Percentiles rank a stretch among this genome's conserved stretches.
These are phyloP conservation scores for Saxicola maurus DNA, from an alignment of 2,797 vertebrate species.

Conservation along the genomic window DNA sequence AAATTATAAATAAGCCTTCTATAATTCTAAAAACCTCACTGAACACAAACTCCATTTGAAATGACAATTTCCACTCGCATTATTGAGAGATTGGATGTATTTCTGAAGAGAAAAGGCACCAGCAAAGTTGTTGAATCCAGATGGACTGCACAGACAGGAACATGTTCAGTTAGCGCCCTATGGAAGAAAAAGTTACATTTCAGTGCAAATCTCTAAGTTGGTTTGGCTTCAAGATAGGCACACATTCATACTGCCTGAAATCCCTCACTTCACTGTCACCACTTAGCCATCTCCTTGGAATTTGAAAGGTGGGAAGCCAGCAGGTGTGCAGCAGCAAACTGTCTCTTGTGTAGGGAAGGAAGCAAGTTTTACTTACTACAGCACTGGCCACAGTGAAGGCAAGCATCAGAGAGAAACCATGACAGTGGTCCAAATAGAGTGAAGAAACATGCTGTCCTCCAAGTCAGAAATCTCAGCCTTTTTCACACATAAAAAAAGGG, in stretches of 20 bases:
- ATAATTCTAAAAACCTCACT: conserved; percentile 36
- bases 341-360: background rate
- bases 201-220: background rate
- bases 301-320: background rate
- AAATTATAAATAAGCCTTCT: conserved; percentile 30
- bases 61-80: conserved; percentile 61
- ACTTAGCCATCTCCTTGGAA: background rate
- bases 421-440: background rate
- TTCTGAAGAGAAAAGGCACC: conserved; percentile 26
- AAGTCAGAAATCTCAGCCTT: background rate
- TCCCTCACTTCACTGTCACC: background rate
- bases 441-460: background rate
- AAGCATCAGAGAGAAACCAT: background rate
- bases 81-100: conserved; percentile 64
- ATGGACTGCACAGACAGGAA: background rate
- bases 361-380: background rate
- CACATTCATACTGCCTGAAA: background rate
- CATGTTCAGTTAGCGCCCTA: conserved; percentile 58
- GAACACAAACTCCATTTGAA: conserved; percentile 38
- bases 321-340: background rate
- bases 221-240: background rate
- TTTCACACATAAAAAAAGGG: background rate
- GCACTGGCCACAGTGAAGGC: background rate
- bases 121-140: background rate
- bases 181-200: conserved; percentile 44